Base-by-base conservation (phyloP, 35 echinoderm and acorn worm genomes). In the Lytechinus pictus region DNA sequence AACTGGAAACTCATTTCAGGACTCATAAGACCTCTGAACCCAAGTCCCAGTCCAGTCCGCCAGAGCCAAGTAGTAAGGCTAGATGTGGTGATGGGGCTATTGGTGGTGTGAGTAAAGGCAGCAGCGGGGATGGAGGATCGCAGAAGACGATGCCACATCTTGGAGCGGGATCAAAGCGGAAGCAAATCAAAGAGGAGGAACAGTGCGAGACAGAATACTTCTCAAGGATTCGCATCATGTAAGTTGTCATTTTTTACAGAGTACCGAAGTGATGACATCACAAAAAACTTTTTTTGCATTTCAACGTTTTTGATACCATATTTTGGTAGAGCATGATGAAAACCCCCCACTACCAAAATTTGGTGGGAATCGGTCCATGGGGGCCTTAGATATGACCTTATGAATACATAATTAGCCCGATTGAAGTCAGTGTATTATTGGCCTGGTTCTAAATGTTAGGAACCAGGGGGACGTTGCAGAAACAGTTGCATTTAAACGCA, bases 1-100 rank as follows among this genome's bases (percentile, higher is more conserved):
- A 95, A 89, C 89, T 97, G 6, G 10, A 94, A 29, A 54, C 86
- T 10, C 97, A 96, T 66, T 52, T 88, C 53, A 92, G 96, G 57
- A 94, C 79, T 5, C 97, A 97, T 21, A 53, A 52, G 19, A 10
- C 28, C 51, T 95, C 86, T 9, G 54, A 33, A 9, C 16, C 27
- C 10, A 13, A 95, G 14, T 87, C 94, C 10, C 54, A 52, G 60
- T 86, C 55, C 52, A 93, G 92, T 57, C 51, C 53, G n/a, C 12
- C 52, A 27, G 27, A 55, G 53, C 13, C 14, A 8, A 27, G 57
- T 54, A 93, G 53, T 14, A 53, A 54, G 21, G 54, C 92, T 9
- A 44, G 53, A n/a, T 57, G 54, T 54, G 11, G 55, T 33, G 92
- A 5, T 27, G 53, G 92, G n/a, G 14, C 52, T 90, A 27, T 28